phyloP scores from a whole-genome alignment of 2,888 invertebrate species.

The Heteropelma amictum region DNA sequence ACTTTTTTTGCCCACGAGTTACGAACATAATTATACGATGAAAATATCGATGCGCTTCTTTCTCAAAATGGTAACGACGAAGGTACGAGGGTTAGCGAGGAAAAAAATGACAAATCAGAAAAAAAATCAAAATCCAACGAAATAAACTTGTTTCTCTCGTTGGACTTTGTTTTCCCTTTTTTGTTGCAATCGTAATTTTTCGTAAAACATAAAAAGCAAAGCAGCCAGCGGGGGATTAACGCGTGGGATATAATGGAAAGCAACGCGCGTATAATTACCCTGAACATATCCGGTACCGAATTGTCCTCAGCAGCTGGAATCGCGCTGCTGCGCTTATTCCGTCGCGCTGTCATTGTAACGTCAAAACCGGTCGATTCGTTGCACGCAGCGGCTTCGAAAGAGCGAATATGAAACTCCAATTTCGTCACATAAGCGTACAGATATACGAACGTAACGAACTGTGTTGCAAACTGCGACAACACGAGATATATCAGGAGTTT shows the following conservation, averaged over 20 bases:
- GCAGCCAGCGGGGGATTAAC: constrained; percentile 15
- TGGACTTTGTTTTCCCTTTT: too few species aligned
- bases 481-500: constrained; percentile 70
- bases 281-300: constrained; percentile 71
- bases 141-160: too few species aligned
- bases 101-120: too few species aligned
- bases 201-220: not conserved
- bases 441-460: constrained; percentile 71
- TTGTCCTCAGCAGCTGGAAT: constrained; percentile 73
- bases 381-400: constrained; percentile 45
- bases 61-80: too few species aligned
- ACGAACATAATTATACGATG: too few species aligned
- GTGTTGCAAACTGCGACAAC: constrained; percentile 70
- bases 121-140: too few species aligned
- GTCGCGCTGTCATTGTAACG: constrained; percentile 58
- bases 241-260: too few species aligned
- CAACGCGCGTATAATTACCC: constrained; percentile 63
- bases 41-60: too few species aligned
- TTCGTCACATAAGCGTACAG: constrained; percentile 70
- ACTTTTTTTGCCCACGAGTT: too few species aligned
- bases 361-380: constrained; percentile 51
- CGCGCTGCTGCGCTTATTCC: constrained; percentile 72
- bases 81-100: too few species aligned
- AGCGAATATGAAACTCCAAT: constrained; percentile 68
- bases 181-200: too few species aligned